Evolutionary conservation across 2,113 vertebrate species (phyloP).

Genomic region (Tinamus guttatus): DNA sequence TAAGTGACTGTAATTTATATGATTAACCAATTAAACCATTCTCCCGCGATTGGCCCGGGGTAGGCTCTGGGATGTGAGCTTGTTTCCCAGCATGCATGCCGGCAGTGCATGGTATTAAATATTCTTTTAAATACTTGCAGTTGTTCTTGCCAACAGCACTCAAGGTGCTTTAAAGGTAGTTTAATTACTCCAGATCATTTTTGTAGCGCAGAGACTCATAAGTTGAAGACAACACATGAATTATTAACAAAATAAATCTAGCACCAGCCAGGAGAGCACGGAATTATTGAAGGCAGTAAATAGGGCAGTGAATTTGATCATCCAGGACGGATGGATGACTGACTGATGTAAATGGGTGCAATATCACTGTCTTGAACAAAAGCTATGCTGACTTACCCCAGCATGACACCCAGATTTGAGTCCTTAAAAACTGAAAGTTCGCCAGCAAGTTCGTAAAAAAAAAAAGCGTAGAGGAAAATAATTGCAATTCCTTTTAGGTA

Average conservation of each 20-base stretch:
- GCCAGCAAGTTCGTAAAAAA: background rate
- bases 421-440: background rate
- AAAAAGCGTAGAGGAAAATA: background rate
- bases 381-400: conserved; percentile 23
- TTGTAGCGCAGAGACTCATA: conserved; percentile 19
- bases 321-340: conserved; percentile 52
- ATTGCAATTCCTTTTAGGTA: background rate
- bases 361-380: background rate
- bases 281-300: conserved; percentile 25
- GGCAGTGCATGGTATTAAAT: conserved; percentile 2
- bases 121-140: conserved; percentile 64
- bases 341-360: conserved; percentile 38
- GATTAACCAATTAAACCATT: conserved; percentile 88
- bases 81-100: conserved; percentile 76
- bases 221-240: conserved; percentile 31
- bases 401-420: background rate
- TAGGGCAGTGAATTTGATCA: conserved; percentile 45
- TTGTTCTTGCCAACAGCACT: conserved; percentile 51
- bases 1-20: conserved; percentile 89
- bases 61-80: conserved; percentile 64
- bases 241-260: conserved; percentile 56
- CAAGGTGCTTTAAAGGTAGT: conserved; percentile 59
- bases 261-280: background rate
- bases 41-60: conserved; percentile 77
- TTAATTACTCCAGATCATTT: conserved; percentile 61